Evolutionary conservation across 2,797 vertebrate species (phyloP), one percentile per base, ranked within the genome.

Genomic region (Bradypus variegatus): DNA sequence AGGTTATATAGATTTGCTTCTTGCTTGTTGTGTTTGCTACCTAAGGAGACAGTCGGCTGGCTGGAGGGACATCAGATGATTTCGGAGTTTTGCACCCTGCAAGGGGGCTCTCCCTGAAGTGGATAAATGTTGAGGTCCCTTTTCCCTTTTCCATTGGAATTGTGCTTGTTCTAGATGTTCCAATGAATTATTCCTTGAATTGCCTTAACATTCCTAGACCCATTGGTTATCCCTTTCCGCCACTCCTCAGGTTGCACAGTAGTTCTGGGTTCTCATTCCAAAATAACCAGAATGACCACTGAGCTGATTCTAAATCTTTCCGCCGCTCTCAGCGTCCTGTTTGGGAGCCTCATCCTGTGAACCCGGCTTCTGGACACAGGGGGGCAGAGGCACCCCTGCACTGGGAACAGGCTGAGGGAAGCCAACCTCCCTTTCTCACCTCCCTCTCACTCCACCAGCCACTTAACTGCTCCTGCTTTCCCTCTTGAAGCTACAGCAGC

Each of bases 191-290:
- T 65, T 91, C 83, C 4, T 85, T 96, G 64, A 92, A 89, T 18
- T 81, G 91, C 41, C 73, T 88, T 87, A 64, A 67, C 75, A 27
- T 53, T 60, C 38, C 19, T 45, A 60, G 91, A 91, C 53, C 60
- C 48, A 5, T 21, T 48, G 76, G 45, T 38, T 23, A 81, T 1
- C 12, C 41, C 58, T 25, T 48, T 19, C 55, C 11, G 9, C 14
- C 36, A 38, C 45, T 70, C 85, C 29, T 8, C 67, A 73, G 58
- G 23, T 81, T 38, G 60, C 7, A 45, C 53, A 86, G 60, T 53
- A 93, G 84, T 72, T 95, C 73, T 33, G 9, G 73, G 33, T 70
- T 90, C 95, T 94, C 31, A 53, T 87, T 88, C 93, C 94, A n/a
- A 83, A 38, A 78, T 94, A 77, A 75, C 73, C 33, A 67, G 87